A percentile compares a stretch with the other conserved stretches of the same genome.
Conservation (phyloP, 2,113 vertebrate genomes). For the Galeopterus variegatus region DNA sequence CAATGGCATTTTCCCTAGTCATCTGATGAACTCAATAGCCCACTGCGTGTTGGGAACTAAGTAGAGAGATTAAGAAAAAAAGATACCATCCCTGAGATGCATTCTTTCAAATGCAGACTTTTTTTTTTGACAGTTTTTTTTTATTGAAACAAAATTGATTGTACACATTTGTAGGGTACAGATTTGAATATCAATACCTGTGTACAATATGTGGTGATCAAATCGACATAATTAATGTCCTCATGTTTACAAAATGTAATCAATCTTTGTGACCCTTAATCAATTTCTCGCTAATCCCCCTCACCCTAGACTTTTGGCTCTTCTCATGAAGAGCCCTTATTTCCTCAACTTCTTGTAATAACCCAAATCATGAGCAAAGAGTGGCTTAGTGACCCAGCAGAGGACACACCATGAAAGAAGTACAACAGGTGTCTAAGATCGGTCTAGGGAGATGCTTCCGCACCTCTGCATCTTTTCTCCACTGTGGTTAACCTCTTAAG, state of each 20-base stretch:
- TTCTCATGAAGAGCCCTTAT: not conserved
- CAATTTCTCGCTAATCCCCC: too few species aligned
- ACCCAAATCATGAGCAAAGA: not conserved
- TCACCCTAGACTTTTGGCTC: not conserved
- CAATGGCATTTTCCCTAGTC: not conserved
- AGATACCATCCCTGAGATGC: not conserved
- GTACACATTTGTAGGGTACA: too few species aligned
- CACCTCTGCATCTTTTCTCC: fast-evolving
- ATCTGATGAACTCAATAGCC: not conserved
- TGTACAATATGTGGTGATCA: too few species aligned
- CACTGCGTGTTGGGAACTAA: not conserved
- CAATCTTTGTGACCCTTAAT: too few species aligned
- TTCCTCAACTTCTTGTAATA: not conserved
- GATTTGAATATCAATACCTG: too few species aligned
- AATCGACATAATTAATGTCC: too few species aligned
- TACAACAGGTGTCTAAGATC: fast-evolving
- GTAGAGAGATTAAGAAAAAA: not conserved
- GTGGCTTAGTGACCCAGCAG: fast-evolving
- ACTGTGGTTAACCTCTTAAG: not conserved
- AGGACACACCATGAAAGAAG: not conserved
- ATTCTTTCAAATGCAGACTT: not conserved
- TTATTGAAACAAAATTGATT: too few species aligned
- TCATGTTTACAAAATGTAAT: too few species aligned
- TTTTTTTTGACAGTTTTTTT: not conserved
- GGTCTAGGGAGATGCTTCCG: not conserved